phyloP scores from a whole-genome alignment of 2,888 invertebrate genomes.

The Scaptomyza parva region DNA sequence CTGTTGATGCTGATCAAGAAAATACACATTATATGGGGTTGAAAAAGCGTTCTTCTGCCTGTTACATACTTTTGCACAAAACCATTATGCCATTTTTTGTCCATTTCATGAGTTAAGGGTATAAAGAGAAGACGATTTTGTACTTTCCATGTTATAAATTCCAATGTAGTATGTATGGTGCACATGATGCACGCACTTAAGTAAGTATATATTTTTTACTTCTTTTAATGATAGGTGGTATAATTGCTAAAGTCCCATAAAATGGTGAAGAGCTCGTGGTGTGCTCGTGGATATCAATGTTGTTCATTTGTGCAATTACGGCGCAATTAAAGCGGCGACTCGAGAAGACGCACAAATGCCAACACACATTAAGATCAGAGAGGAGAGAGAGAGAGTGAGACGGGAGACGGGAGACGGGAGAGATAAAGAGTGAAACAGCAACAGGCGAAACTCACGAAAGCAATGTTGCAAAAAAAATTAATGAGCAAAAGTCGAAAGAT shows the following conservation, averaged over 20 bases:
- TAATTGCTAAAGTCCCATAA: constrained; percentile 17
- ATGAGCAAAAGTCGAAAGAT: constrained; percentile 32
- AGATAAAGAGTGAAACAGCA: neutral
- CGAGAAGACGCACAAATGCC: constrained; percentile 34
- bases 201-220: neutral
- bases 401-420: neutral
- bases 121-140: too few species aligned
- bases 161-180: too few species aligned
- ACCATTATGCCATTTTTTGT: too few species aligned
- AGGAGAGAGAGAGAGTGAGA: neutral
- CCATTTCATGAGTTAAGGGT: too few species aligned
- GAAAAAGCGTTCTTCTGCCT: too few species aligned
- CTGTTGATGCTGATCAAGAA: too few species aligned
- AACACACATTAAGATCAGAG: constrained; percentile 28
- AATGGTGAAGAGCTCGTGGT: constrained; percentile 25
- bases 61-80: too few species aligned
- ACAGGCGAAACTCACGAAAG: constrained; percentile 24
- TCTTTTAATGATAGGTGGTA: constrained; percentile 3
- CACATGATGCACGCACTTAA: constrained; percentile 10
- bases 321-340: constrained; percentile 44
- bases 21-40: too few species aligned
- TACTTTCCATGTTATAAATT: constrained; percentile 3
- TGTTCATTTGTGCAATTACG: constrained; percentile 46
- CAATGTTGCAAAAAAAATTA: constrained; percentile 31
- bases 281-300: constrained; percentile 41